Evolutionary conservation across 2,113 vertebrate species (phyloP), one percentile per base, ranked within the genome.

Genomic region (Lagopus leucura): DNA sequence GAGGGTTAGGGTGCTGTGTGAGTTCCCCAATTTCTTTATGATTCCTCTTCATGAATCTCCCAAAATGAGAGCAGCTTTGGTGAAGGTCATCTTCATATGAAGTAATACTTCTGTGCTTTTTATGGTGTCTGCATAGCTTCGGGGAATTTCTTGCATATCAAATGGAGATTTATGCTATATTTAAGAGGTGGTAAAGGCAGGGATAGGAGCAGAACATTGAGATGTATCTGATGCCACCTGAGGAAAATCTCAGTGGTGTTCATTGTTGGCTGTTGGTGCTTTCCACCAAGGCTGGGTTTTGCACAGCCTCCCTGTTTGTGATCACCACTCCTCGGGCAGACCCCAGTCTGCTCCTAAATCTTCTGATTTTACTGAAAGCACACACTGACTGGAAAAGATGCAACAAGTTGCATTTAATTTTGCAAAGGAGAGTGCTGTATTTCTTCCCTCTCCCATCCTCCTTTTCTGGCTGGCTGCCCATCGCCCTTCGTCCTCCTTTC

Each of bases 101-200:
- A n/a, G 45, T 0, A 1, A 30, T 21, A n/a, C 24, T 40, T 57
- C 66, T 8, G 4, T 1, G 0, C 3, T 63, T 30, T 25, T 55
- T 11, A 3, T 16, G 38, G 10, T 30, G 64, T 43, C 66, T 27
- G 7, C 0, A 0, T 18, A 36, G 58, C 64, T 63, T 42, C 74
- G 36, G 74, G 65, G 21, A 30, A 16, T 32, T 85, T 18, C 55
- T 64, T 8, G 20, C 21, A 4, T 2, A 6, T 20, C 54, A 69
- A 19, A 7, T 13, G n/a, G 63, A 67, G 57, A 40, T 19, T 21
- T 64, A 22, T 11, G 36, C 36, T 19, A 18, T 43, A 58, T 12
- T 25, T 48, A 55, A 42, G 36, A 0, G 1, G 34, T 20, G 32
- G 45, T 47, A 38, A 45, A 63, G 66, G 45, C 11, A n/a, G 36